Conservation (phyloP, 2,888 invertebrate genomes). For the Hydriomena furcata region DNA sequence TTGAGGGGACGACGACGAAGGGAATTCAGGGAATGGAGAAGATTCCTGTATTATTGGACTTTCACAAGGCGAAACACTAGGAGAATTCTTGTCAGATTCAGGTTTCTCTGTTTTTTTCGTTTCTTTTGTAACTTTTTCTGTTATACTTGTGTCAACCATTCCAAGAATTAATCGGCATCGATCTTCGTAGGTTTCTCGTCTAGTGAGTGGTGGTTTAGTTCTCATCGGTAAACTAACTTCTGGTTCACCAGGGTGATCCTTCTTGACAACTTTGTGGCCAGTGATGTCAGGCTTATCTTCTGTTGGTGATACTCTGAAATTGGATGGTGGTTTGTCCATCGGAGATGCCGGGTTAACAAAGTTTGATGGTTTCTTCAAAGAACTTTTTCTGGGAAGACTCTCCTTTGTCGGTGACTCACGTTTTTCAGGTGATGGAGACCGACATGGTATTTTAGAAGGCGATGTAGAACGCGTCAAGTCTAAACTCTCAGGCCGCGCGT, state of each 20-base stretch:
- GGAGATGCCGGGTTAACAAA: constrained; percentile 53
- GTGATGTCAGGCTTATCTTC: constrained; percentile 51
- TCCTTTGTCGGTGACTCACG: constrained; percentile 52
- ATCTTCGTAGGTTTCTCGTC: constrained; percentile 89
- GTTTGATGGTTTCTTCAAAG: constrained; percentile 68
- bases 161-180: constrained; percentile 88
- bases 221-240: constrained; percentile 56
- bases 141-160: constrained; percentile 72
- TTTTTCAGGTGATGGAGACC: constrained; percentile 71
- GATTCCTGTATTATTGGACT: constrained; percentile 56
- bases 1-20: no score
- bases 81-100: constrained; percentile 49
- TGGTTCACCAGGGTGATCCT: constrained; percentile 52
- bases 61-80: constrained; percentile 55
- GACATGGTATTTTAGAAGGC: constrained; percentile 71
- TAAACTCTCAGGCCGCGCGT: constrained; percentile 47
- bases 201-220: constrained; percentile 82
- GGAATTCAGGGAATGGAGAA: constrained; percentile 37
- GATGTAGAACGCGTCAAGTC: constrained; percentile 53
- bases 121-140: constrained; percentile 44
- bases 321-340: constrained; percentile 69
- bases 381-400: constrained; percentile 72
- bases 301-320: constrained; percentile 66
- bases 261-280: constrained; percentile 54
- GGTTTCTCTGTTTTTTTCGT: constrained; percentile 38